phyloP scores from a whole-genome alignment of 1,140 invertebrate species.

The Euglossa dilemma region DNA sequence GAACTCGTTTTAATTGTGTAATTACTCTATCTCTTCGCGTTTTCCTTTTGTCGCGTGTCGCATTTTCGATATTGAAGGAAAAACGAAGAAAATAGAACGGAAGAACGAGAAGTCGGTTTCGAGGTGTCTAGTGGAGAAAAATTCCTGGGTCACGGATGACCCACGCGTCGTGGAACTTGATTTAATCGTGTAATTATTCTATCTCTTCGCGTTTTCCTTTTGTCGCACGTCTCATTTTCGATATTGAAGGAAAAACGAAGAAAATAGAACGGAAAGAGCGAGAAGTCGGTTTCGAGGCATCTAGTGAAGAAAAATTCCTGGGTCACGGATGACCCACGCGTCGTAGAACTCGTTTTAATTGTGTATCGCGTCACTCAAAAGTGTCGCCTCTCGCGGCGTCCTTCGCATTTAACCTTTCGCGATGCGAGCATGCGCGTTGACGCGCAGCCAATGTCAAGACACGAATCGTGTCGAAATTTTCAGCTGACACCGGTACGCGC shows the following conservation, averaged over 20 bases:
- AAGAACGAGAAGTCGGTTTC: too few species aligned
- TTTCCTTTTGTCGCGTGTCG: too few species aligned
- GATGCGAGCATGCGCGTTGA: neutral
- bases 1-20: too few species aligned
- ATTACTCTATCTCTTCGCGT: too few species aligned
- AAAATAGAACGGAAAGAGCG: neutral
- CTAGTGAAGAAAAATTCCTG: neutral
- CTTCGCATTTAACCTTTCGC: conserved; percentile 32
- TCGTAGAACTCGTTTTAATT: neutral
- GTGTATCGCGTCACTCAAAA: neutral
- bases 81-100: too few species aligned
- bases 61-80: too few species aligned
- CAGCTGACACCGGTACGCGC: neutral
- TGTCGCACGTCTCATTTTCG: neutral
- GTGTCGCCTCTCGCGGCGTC: conserved; percentile 6
- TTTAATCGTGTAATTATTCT: too few species aligned
- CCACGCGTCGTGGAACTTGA: too few species aligned
- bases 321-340: neutral
- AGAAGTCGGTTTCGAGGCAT: neutral
- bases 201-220: too few species aligned
- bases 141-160: too few species aligned
- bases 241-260: too few species aligned
- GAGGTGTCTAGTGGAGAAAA: too few species aligned
- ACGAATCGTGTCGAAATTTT: conserved; percentile 12
- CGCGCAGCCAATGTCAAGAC: neutral